Evolutionary conservation across 2,113 vertebrate genomes (phyloP).

Genomic region (Xenopus laevis): DNA sequence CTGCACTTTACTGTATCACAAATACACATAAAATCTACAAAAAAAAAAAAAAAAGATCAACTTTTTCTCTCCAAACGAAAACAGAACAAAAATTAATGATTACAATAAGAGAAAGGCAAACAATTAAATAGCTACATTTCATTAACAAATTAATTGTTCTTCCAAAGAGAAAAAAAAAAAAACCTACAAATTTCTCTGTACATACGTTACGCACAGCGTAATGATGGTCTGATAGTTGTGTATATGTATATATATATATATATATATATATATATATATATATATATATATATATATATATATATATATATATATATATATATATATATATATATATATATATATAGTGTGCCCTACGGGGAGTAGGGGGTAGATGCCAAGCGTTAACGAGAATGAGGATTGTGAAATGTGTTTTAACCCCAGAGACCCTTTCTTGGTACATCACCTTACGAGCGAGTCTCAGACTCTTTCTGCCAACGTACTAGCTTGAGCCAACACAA

Average conservation of each 20-base stretch:
- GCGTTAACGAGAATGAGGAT: slow-evolving; percentile 70
- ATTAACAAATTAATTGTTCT: slow-evolving; percentile 98
- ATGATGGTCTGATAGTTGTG: slow-evolving; percentile 99
- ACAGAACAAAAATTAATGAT: slow-evolving; percentile 75
- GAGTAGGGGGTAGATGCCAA: slow-evolving; percentile 72
- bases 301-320: too few relatives aligned
- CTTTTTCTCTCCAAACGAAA: slow-evolving; percentile 82
- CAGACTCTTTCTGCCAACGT: too few relatives aligned
- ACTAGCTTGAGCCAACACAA: too few relatives aligned
- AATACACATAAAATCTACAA: slow-evolving; percentile 71
- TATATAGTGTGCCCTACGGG: slow-evolving; percentile 78
- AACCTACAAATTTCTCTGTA: slow-evolving; percentile 99
- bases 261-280: too few relatives aligned
- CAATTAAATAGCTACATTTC: slow-evolving; percentile 99
- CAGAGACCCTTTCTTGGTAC: too few relatives aligned
- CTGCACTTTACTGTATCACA: slow-evolving; percentile 85
- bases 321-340: too few relatives aligned
- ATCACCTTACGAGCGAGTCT: too few relatives aligned
- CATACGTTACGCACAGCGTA: slow-evolving; percentile 99
- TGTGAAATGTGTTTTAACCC: slow-evolving; percentile 71
- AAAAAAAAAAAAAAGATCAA: slow-evolving; percentile 84
- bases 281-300: too few relatives aligned
- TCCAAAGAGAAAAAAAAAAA: slow-evolving; percentile 67
- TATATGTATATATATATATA: slow-evolving; percentile 86
- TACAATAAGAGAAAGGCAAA: slow-evolving; percentile 85